These are phyloP conservation scores for Onthophagus taurus DNA, from an alignment of 1,140 invertebrate genomes.

Conservation along the genomic window DNA sequence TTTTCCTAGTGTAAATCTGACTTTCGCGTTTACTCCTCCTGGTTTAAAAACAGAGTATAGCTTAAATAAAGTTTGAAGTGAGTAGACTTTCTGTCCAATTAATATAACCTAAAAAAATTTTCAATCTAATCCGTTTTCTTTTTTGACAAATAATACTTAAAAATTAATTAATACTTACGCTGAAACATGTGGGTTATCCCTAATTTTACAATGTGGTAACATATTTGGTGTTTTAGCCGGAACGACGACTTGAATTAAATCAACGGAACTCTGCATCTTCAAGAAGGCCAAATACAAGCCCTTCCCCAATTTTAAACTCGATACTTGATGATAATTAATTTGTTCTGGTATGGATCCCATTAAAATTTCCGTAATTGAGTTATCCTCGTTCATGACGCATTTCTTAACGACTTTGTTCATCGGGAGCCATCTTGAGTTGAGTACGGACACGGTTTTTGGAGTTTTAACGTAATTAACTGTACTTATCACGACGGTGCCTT, in stretches of 20 bases:
- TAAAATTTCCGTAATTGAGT: slow-evolving; percentile 68
- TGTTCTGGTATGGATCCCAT: slow-evolving; percentile 82
- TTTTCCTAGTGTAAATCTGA: no score
- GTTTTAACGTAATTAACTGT: slow-evolving; percentile 77
- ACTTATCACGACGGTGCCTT: slow-evolving; percentile 84
- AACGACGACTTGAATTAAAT: slow-evolving; percentile 88
- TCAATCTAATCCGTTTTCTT: no score
- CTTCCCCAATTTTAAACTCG: slow-evolving; percentile 64
- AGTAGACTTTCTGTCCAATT: no score
- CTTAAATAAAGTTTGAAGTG: no score
- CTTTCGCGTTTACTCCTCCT: no score
- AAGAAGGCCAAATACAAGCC: slow-evolving; percentile 92
- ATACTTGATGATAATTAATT: slow-evolving; percentile 85
- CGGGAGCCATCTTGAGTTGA: slow-evolving; percentile 85
- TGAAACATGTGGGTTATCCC: slow-evolving; percentile 92
- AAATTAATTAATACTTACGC: slow-evolving; percentile 53
- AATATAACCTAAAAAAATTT: no score
- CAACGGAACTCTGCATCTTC: slow-evolving; percentile 91
- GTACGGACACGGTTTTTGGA: slow-evolving; percentile 70
- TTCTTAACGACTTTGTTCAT: slow-evolving; percentile 58
- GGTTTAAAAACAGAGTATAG: no score
- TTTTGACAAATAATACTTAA: no score
- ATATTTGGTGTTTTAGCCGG: slow-evolving; percentile 85
- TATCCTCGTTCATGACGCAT: slow-evolving; percentile 52
- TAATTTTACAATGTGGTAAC: slow-evolving; percentile 81